Evolutionary conservation across 2,888 invertebrate genomes (phyloP), one percentile per base, ranked within the genome.

Genomic region (Notodonta dromedarius): DNA sequence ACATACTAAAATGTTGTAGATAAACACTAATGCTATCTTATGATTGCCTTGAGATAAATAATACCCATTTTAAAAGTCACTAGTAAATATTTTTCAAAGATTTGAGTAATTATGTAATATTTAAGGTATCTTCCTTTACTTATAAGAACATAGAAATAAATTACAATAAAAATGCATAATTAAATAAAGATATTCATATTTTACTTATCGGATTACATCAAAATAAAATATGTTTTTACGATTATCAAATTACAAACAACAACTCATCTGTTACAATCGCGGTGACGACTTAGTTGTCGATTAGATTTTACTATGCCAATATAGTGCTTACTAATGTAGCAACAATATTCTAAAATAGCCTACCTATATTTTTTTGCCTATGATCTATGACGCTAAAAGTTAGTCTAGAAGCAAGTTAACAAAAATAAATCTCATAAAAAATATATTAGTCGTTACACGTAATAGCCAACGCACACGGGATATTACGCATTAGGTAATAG

Each of bases 401-500:
- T 11, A 11, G 12, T 42, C 42, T 11, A 14, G 14, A 48, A n/a
- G 48, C 16, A 16, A 50, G 50, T 50, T 50, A 14, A 50, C 12
- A 16, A 50, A 16, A 50, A 50, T 16, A 50, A 16, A 16, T 50
- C 8, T 61, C 59, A 59, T 51, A 56, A 61, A 67, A 74, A 72
- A 72, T 58, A 48, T 42, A 44, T 51, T 53, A 58, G 69, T 66
- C 60, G 16, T 56, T 58, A 51, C 62, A 62, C 64, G 59, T 65
- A 64, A 60, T 44, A 24, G 68, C 58, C 62, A 61, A 62, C 62
- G 67, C 58, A 67, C 67, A 60, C 75, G 65, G 79, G 76, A 78
- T 76, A 74, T 74, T 63, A 65, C 70, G 62, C 24, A 66, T 82
- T 77, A 76, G 72, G 71, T 73, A 74, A 73, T 71, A 74, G 77